phyloP scores from a whole-genome alignment of 2,797 vertebrate species.

The Schizopygopsis pylzovi region DNA sequence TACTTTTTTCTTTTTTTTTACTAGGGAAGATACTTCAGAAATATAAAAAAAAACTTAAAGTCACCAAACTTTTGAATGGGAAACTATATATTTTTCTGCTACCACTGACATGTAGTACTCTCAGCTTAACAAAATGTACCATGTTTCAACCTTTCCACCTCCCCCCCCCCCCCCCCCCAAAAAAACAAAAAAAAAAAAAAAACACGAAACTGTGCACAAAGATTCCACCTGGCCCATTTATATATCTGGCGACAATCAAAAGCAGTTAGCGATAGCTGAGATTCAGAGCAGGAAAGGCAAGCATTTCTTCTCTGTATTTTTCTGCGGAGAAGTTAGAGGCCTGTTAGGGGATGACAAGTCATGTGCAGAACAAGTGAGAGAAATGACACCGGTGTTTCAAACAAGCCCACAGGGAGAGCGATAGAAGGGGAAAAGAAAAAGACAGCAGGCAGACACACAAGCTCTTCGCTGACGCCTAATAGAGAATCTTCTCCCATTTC shows the following conservation, averaged over 20 bases:
- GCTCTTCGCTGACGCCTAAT: constrained; percentile 42
- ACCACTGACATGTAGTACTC: too few relatives aligned
- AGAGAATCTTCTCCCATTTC: constrained; percentile 49
- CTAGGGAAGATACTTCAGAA: too few relatives aligned
- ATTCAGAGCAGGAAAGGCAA: not conserved
- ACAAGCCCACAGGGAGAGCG: constrained; percentile 50
- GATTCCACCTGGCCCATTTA: not conserved
- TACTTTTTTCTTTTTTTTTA: too few relatives aligned
- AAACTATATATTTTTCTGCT: not conserved
- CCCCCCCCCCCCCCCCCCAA: too few relatives aligned
- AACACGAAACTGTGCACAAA: not conserved
- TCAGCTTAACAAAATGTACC: not conserved
- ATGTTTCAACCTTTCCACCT: not conserved
- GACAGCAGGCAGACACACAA: constrained; percentile 39
- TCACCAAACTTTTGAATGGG: not conserved
- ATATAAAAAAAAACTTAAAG: not conserved
- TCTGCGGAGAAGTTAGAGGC: constrained; percentile 19
- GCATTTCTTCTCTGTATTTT: constrained; percentile 29
- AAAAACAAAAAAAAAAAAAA: too few relatives aligned
- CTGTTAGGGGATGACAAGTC: constrained; percentile 47
- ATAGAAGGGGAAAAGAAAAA: constrained; percentile 39
- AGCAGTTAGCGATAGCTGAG: not conserved
- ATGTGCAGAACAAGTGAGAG: constrained; percentile 52
- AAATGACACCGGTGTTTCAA: constrained; percentile 41
- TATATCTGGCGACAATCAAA: not conserved